phyloP scores from a whole-genome alignment of 2,797 vertebrate species.

The Picus viridis region DNA sequence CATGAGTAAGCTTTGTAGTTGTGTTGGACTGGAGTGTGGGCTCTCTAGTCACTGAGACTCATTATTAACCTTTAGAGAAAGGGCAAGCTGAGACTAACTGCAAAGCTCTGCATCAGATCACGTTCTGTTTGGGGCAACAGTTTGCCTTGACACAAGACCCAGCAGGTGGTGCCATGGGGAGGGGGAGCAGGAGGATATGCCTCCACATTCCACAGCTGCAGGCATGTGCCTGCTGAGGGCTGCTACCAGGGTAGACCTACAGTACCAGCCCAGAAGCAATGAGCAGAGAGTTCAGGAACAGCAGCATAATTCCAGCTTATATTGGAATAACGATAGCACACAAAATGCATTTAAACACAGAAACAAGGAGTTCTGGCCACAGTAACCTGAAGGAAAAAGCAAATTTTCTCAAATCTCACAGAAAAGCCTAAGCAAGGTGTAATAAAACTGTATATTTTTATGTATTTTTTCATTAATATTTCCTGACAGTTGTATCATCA shows the following conservation, averaged over 20 bases:
- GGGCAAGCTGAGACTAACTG: not conserved
- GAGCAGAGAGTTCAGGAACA: not conserved
- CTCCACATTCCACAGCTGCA: fast-evolving
- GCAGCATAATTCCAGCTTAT: not conserved
- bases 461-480: too few relatives aligned
- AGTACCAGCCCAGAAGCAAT: not conserved
- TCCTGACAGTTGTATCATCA: too few relatives aligned
- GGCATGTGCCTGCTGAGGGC: not conserved
- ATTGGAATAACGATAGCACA: not conserved
- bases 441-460: too few relatives aligned
- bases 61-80: not conserved
- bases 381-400: not conserved
- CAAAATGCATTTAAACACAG: not conserved
- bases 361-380: not conserved
- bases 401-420: not conserved
- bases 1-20: not conserved
- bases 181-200: not conserved
- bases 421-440: not conserved
- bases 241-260: not conserved
- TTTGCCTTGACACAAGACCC: not conserved
- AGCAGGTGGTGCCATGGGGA: not conserved
- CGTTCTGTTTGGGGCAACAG: not conserved
- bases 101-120: not conserved
- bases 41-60: not conserved
- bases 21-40: too few relatives aligned